These are phyloP conservation scores for Leucoptera coffeella DNA, from an alignment of 2,888 invertebrate species.

Conservation along the genomic window DNA sequence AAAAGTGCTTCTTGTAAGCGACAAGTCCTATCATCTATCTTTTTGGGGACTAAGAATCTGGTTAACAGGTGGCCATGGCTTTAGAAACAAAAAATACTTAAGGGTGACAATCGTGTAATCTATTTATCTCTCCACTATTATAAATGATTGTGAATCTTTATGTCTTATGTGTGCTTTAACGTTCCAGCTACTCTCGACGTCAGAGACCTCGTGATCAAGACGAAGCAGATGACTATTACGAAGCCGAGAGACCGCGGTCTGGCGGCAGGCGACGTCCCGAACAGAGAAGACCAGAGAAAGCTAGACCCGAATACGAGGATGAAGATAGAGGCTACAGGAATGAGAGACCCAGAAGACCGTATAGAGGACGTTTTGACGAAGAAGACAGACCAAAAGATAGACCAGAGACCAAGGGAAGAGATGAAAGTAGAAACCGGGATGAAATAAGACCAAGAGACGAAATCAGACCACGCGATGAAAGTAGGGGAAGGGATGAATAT, in stretches of 20 bases:
- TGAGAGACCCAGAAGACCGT: constrained; percentile 13
- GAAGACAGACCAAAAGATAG: constrained; percentile 7
- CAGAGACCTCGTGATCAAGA: constrained; percentile 2
- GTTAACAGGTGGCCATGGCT: too few relatives aligned
- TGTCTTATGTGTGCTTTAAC: neutral
- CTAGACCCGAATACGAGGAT: constrained; percentile 27
- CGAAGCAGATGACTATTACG: constrained; percentile 4
- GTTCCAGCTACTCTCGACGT: neutral
- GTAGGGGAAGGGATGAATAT: constrained; percentile 2
- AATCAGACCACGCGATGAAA: constrained; percentile 5
- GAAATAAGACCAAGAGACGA: constrained; percentile 14
- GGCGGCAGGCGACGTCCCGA: constrained; percentile 8
- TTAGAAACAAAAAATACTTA: too few relatives aligned
- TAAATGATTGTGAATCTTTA: too few relatives aligned
- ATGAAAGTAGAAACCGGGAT: constrained; percentile 3
- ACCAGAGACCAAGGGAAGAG: constrained; percentile 3
- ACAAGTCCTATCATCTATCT: too few relatives aligned
- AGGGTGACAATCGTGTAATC: too few relatives aligned
- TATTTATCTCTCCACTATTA: too few relatives aligned
- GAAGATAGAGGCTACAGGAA: constrained; percentile 17
- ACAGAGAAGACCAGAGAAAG: constrained; percentile 18
- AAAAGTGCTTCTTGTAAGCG: too few relatives aligned
- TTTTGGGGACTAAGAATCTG: too few relatives aligned
- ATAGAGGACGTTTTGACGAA: constrained; percentile 11
- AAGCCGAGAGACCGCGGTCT: neutral